Percentiles rank a stretch among this genome's conserved stretches.
phyloP scores from a whole-genome alignment of 2,797 vertebrate species.

The Hypotaenidia okinawae region DNA sequence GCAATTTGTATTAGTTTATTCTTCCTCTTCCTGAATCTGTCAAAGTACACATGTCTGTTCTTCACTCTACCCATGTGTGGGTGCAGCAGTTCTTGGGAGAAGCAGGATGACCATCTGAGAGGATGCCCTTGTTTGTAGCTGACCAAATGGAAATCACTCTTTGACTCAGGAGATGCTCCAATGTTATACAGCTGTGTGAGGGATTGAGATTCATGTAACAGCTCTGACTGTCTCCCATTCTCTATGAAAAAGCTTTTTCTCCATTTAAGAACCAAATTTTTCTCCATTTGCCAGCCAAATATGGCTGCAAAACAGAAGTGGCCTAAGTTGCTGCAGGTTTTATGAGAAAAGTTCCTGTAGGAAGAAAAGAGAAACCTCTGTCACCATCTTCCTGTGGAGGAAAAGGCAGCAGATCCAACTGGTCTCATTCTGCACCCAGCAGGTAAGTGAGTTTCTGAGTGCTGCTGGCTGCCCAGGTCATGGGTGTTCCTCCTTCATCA shows the following conservation, averaged over 20 bases:
- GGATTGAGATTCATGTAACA: not conserved
- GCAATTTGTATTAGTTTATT: not conserved
- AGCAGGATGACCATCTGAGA: not conserved
- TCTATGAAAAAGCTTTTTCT: not conserved
- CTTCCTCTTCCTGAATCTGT: not conserved
- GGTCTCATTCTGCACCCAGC: fast-evolving
- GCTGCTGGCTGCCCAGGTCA: not conserved
- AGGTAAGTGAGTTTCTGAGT: not conserved
- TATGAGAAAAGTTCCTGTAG: not conserved
- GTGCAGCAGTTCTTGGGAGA: not conserved
- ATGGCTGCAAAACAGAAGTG: not conserved
- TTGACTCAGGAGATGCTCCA: not conserved
- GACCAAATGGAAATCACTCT: not conserved
- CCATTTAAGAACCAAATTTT: not conserved
- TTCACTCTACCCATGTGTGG: not conserved
- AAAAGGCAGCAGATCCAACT: not conserved
- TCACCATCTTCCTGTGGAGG: fast-evolving
- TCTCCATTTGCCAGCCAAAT: not conserved
- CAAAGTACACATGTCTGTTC: not conserved
- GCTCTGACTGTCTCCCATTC: not conserved
- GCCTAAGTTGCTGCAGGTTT: not conserved
- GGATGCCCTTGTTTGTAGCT: not conserved
- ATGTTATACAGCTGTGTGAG: not conserved
- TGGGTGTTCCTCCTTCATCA: not conserved
- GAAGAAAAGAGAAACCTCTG: not conserved